Conservation (phyloP, 1,140 invertebrate genomes). For the Nephila pilipes region DNA sequence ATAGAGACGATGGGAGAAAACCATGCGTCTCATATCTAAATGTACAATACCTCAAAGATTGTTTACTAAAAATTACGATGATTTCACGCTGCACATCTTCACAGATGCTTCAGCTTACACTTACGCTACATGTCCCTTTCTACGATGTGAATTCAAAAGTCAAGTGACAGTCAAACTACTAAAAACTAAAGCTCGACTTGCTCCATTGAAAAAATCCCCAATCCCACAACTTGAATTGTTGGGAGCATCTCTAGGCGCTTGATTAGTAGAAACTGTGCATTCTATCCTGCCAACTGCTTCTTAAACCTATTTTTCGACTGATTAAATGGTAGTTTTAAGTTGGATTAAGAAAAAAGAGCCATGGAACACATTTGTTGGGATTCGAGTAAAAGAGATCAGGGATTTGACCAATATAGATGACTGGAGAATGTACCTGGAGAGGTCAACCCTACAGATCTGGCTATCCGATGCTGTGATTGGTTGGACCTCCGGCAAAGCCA, state of each 20-base stretch:
- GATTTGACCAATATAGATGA: neutral
- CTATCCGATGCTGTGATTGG: conserved; percentile 36
- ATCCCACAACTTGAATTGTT: no score
- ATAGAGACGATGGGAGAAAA: no score
- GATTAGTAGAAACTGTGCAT: neutral
- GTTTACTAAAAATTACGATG: no score
- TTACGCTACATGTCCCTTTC: no score
- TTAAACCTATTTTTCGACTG: conserved; percentile 1
- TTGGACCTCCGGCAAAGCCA: neutral
- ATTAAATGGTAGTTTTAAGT: conserved; percentile 19
- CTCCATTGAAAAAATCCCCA: no score
- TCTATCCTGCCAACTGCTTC: neutral
- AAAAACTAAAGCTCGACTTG: neutral
- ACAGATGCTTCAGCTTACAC: no score
- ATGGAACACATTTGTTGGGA: conserved; percentile 37
- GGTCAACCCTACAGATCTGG: neutral
- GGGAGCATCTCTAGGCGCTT: neutral
- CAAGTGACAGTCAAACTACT: neutral
- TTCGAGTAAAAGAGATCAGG: conserved; percentile 35
- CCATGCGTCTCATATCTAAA: no score
- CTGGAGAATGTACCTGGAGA: no score
- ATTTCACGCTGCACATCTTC: no score
- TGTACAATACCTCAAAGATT: no score
- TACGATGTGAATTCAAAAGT: no score
- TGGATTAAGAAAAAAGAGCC: no score